Base-by-base conservation (phyloP, 2,113 vertebrate species). In the Austrofundulus limnaeus region DNA sequence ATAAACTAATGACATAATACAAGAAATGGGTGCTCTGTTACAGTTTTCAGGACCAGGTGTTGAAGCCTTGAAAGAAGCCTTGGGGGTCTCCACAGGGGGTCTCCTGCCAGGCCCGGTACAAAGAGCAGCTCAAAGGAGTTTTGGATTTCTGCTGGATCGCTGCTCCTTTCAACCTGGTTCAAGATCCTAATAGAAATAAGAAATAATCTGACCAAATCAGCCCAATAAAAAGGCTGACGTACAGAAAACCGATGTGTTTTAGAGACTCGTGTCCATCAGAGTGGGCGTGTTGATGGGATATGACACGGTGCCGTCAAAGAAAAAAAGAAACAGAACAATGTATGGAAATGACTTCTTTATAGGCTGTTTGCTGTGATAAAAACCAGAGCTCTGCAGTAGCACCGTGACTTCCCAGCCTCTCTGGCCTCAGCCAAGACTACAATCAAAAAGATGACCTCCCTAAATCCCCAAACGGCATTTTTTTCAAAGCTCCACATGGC, bases 351-450 rank as follows among this genome's bases (percentile, higher is more conserved):
- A 66, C 28, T 34, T 77, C 57, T 73, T 48, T 66, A 31, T 57
- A 61, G 64, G 50, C 60, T 63, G 31, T 34, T 20, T 23, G 62
- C 43, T 3, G 3, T 81, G 87, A 87, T 60, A 57, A 59, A 86
- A 84, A 83, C 82, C 87, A 88, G 85, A 86, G 42, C 25, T 59
- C 3, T 62, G 53, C 78, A 75, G 81, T 73, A 80, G 82, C 83
- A 64, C 66, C 66, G 54, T 66, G 55, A 57, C 24, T 65, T 68
- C 60, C 73, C 70, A 61, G 54, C 63, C 23, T 31, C 59, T 75
- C 66, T 59, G 72, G 70, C 52, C 70, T 70, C 70, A 67, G 71
- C 65, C 66, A 21, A 73, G 72, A 47, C 48, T 64, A 43, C 42
- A 21, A 45, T 82, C 60, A 62, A 42, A 55, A 46, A 14, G 60